Conservation (phyloP, 2,113 vertebrate species). For the Mustela lutreola region DNA sequence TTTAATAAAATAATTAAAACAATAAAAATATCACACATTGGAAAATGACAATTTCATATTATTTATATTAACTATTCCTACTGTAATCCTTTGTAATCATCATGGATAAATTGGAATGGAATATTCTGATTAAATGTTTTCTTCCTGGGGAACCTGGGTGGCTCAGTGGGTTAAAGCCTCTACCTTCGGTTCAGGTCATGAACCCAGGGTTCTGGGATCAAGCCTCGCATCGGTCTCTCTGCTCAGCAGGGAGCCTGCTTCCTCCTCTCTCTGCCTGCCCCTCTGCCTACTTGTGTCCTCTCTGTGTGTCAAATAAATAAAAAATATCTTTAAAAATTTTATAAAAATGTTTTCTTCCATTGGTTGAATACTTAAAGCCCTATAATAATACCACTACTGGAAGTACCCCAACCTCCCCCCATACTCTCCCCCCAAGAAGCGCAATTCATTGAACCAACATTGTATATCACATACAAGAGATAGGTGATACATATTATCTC, state of each 20-base stretch:
- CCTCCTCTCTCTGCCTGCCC: too few relatives aligned
- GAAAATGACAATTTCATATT: background rate
- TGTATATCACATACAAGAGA: background rate
- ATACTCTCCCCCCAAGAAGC: accelerated
- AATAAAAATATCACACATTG: background rate
- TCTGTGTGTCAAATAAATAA: too few relatives aligned
- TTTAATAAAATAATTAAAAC: background rate
- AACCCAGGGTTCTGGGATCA: too few relatives aligned
- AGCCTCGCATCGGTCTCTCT: too few relatives aligned
- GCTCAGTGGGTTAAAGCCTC: too few relatives aligned
- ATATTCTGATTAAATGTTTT: background rate
- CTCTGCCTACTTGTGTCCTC: too few relatives aligned
- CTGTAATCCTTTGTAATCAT: background rate
- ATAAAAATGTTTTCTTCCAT: background rate
- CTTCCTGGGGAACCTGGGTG: too few relatives aligned
- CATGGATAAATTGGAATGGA: background rate
- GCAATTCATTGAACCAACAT: background rate
- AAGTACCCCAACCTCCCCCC: background rate
- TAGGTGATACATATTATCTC: background rate
- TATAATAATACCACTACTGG: background rate
- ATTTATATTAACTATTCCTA: slow-evolving; percentile 1
- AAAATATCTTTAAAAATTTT: too few relatives aligned
- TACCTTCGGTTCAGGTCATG: too few relatives aligned
- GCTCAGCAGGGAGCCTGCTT: too few relatives aligned
- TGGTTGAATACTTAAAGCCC: background rate